Evolutionary conservation across 2,113 vertebrate genomes (phyloP).

Genomic region (Cyphomyrus plagiostoma): DNA sequence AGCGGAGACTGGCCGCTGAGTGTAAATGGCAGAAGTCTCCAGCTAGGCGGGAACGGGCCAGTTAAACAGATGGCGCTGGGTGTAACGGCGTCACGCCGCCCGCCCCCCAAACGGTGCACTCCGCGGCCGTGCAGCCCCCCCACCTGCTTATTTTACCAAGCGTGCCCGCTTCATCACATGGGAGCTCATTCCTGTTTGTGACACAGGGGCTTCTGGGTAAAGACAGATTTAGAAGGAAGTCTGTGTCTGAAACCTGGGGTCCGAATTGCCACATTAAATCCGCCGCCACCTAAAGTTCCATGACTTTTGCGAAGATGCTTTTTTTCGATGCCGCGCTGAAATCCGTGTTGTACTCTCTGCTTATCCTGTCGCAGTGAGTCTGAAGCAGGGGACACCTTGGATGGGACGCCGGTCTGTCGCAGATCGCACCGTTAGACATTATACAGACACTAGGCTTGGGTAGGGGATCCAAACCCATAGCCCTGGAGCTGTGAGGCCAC

Average conservation of each 20-base stretch:
- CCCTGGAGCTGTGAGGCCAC: neutral
- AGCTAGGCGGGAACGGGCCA: constrained; percentile 35
- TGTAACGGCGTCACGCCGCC: constrained; percentile 36
- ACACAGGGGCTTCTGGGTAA: neutral
- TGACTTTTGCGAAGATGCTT: neutral
- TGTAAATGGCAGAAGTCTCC: constrained; percentile 3
- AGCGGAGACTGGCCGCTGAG: constrained; percentile 17
- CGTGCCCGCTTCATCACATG: neutral
- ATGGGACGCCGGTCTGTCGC: neutral
- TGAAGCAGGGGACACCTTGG: neutral
- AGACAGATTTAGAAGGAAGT: neutral
- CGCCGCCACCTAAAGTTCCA: neutral
- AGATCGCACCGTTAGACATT: neutral
- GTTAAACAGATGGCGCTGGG: constrained; percentile 55
- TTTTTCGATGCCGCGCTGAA: neutral
- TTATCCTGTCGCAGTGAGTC: neutral
- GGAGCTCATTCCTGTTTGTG: neutral
- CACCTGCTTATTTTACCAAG: neutral
- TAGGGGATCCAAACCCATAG: neutral
- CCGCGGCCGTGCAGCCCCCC: neutral
- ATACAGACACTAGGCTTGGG: neutral
- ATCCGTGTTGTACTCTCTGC: neutral
- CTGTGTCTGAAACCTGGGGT: neutral
- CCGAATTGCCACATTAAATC: neutral
- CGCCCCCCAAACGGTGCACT: neutral